Conservation (phyloP, 1,140 invertebrate genomes). For the Mizuhopecten yessoensis region DNA sequence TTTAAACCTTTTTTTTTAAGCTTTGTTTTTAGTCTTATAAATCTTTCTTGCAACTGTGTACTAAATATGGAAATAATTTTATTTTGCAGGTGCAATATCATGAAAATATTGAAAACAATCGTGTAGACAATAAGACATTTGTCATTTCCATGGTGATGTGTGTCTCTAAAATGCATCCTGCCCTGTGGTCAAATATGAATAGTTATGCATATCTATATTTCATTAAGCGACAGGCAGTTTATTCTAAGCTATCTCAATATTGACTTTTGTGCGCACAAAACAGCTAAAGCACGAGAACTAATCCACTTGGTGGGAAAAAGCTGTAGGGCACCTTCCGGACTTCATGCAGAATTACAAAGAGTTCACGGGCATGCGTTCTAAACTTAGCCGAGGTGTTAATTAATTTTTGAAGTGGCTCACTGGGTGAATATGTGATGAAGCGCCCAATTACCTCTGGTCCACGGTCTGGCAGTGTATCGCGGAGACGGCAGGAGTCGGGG, state of each 20-base stretch:
- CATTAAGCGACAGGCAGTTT: not conserved
- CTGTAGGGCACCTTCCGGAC: conserved; percentile 20
- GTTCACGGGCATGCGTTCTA: conserved; percentile 10
- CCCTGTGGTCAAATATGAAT: no score
- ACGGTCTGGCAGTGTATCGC: not conserved
- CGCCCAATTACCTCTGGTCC: not conserved
- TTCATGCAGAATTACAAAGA: not conserved
- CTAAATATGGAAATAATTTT: no score
- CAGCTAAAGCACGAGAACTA: not conserved
- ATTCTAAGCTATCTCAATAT: not conserved
- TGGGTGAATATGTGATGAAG: not conserved
- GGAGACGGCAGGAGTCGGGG: not conserved
- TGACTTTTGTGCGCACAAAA: not conserved
- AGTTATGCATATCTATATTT: no score
- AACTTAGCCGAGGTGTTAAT: not conserved
- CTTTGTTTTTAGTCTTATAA: no score
- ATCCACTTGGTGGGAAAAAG: not conserved
- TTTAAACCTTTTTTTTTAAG: no score
- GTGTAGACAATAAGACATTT: no score
- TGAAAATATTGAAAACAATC: no score
- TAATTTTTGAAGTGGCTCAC: conserved; percentile 26
- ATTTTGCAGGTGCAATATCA: no score
- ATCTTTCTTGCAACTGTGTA: no score
- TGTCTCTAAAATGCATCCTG: no score
- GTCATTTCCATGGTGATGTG: no score